Evolutionary conservation across 2,797 vertebrate species (phyloP).

Genomic region (Parotocinclus haroldoi): DNA sequence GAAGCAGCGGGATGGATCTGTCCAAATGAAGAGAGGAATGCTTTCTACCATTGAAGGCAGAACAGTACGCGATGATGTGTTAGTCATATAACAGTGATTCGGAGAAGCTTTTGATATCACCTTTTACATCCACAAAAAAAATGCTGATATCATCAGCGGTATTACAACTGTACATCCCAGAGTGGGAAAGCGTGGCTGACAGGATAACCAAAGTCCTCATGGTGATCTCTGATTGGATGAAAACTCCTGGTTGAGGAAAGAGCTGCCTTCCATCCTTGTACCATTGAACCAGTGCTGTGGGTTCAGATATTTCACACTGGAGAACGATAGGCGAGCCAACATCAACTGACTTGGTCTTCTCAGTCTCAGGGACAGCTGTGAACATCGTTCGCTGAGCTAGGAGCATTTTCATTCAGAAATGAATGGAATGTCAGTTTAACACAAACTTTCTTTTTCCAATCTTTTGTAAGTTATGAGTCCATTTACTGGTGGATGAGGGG

Average conservation of each 20-base stretch:
- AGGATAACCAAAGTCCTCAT: slow-evolving; percentile 69
- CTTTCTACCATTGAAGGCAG: slow-evolving; percentile 37
- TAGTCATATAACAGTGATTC: slow-evolving; percentile 53
- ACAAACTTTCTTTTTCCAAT: slow-evolving; percentile 46
- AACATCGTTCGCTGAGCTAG: slow-evolving; percentile 72
- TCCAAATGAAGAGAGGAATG: slow-evolving; percentile 38
- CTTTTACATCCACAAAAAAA: slow-evolving; percentile 81
- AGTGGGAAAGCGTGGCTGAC: slow-evolving; percentile 63
- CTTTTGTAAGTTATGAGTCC: slow-evolving; percentile 13
- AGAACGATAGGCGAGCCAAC: slow-evolving; percentile 71
- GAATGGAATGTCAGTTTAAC: slow-evolving; percentile 47
- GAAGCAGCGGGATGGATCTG: slow-evolving; percentile 54
- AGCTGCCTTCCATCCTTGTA: slow-evolving; percentile 74
- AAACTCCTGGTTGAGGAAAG: slow-evolving; percentile 69
- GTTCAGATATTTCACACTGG: slow-evolving; percentile 75
- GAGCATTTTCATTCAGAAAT: slow-evolving; percentile 64
- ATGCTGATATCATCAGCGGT: slow-evolving; percentile 65
- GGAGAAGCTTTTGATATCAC: slow-evolving; percentile 75
- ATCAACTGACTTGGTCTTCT: slow-evolving; percentile 65
- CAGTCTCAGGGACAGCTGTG: slow-evolving; percentile 74
- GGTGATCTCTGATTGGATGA: slow-evolving; percentile 72
- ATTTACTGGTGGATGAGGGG: slow-evolving; percentile 13
- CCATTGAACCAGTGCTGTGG: slow-evolving; percentile 66
- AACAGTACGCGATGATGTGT: slow-evolving; percentile 50
- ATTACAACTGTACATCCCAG: slow-evolving; percentile 76